Evolutionary conservation across 2,888 invertebrate genomes (phyloP).

Genomic region (Acrocyrtus sp.): DNA sequence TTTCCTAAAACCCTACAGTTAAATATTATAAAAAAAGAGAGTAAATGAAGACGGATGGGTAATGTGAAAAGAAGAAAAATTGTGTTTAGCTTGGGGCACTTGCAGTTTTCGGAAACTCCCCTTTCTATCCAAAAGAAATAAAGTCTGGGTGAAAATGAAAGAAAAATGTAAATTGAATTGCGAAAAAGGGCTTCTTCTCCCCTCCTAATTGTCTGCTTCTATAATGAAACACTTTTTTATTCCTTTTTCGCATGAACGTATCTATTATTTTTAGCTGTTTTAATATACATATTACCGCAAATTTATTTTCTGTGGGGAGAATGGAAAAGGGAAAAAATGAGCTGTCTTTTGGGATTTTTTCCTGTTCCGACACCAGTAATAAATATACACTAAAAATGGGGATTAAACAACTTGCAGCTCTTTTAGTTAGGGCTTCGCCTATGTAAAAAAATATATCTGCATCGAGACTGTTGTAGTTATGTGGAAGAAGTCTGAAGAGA

Average conservation of each 20-base stretch:
- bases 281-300: not conserved
- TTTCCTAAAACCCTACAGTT: not conserved
- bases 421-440: not conserved
- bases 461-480: not conserved
- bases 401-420: not conserved
- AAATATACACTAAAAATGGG: not conserved
- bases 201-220: not conserved
- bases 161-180: conserved; percentile 30
- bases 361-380: too few species aligned
- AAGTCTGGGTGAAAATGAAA: not conserved
- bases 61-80: not conserved
- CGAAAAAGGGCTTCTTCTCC: conserved; percentile 16
- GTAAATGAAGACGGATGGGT: conserved; percentile 30
- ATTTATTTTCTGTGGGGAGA: not conserved
- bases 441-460: not conserved
- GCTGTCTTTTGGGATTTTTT: too few species aligned
- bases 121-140: conserved; percentile 3
- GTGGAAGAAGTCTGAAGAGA: not conserved
- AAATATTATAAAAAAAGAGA: conserved; percentile 7
- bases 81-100: conserved; percentile 20
- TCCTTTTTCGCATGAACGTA: not conserved
- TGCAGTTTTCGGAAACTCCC: not conserved
- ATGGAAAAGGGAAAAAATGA: too few species aligned
- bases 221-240: not conserved
- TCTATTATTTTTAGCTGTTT: not conserved